Evolutionary conservation across 2,113 vertebrate species (phyloP), one percentile per base, ranked within the genome.

Genomic region (Opisthocomus hoazin): DNA sequence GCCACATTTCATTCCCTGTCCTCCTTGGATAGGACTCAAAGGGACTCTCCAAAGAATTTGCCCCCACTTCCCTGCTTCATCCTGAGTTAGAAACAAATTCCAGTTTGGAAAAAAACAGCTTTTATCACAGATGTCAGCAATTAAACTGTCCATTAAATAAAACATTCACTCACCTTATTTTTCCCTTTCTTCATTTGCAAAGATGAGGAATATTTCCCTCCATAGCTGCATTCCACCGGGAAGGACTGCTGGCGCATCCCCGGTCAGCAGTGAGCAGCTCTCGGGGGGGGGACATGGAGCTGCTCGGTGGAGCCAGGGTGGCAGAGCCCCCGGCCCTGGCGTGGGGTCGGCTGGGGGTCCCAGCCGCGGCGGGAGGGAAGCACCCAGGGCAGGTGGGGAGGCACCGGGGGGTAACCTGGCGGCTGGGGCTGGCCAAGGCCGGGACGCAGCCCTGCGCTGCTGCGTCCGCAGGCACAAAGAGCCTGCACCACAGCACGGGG

Each of bases 1-100:
- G 95, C 96, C 97, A 97, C 95, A 96, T 97, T 97, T 96, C 65
- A 93, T 91, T 95, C 94, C 39, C 79, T 84, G n/a, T 95, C 84
- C 79, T 95, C 80, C 68, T 88, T 97, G 97, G 96, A 97, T 90
- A 54, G 65, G 76, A 93, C 90, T 97, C 96, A 97, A 96, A 96
- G 77, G 81, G 87, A 88, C 89, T 86, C 88, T 96, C 87, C 51
- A 69, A 95, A 94, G 89, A 93, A 95, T 96, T 93, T 97, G 87
- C 95, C 94, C 80, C 94, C 83, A 76, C 81, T 87, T 93, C 90
- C n/a, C 88, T 93, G 68, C 76, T 87, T 80, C 84, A 83, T 91
- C 84, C 78, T 16, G 78, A 97, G 93, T 76, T 24, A 93, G 89
- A 89, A 94, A 94, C 80, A 90, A 95, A 77, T 63, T 81, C 81